phyloP scores from a whole-genome alignment of 2,888 invertebrate species.

The Julus scanicus region DNA sequence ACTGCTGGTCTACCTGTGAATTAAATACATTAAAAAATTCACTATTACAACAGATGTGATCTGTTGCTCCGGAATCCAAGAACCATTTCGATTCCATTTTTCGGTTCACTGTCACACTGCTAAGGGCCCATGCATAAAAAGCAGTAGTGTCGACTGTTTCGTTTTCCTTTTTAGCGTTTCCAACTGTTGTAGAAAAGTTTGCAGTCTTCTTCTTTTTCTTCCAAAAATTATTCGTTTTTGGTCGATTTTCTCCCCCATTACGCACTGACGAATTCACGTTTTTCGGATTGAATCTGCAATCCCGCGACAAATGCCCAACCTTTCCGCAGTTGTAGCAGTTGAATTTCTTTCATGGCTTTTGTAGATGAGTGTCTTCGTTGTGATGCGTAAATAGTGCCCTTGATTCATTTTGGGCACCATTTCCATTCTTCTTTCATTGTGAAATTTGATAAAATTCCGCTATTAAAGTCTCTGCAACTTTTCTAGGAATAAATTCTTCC shows the following conservation, averaged over 20 bases:
- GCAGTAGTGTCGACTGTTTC: too few species aligned
- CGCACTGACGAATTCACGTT: not conserved
- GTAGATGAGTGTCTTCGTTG: not conserved
- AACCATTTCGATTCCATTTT: not conserved
- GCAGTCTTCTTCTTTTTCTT: too few species aligned
- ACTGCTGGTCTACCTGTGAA: too few species aligned
- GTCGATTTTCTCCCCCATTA: too few species aligned
- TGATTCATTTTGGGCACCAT: not conserved
- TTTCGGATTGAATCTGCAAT: not conserved
- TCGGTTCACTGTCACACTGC: not conserved
- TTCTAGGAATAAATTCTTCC: not conserved
- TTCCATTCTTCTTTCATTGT: not conserved
- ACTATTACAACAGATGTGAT: not conserved
- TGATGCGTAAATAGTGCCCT: not conserved
- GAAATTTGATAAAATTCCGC: too few species aligned
- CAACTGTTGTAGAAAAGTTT: not conserved
- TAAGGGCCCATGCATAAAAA: too few species aligned
- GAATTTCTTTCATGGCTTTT: too few species aligned
- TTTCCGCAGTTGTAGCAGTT: not conserved
- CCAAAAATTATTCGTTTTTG: too few species aligned
- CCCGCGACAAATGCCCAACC: not conserved
- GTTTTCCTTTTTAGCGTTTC: too few species aligned
- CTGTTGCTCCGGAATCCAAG: not conserved
- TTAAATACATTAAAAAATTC: not conserved
- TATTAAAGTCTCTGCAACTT: too few species aligned